These are phyloP conservation scores for Cherax quadricarinatus DNA, from an alignment of 1,140 invertebrate species.

Conservation along the genomic window DNA sequence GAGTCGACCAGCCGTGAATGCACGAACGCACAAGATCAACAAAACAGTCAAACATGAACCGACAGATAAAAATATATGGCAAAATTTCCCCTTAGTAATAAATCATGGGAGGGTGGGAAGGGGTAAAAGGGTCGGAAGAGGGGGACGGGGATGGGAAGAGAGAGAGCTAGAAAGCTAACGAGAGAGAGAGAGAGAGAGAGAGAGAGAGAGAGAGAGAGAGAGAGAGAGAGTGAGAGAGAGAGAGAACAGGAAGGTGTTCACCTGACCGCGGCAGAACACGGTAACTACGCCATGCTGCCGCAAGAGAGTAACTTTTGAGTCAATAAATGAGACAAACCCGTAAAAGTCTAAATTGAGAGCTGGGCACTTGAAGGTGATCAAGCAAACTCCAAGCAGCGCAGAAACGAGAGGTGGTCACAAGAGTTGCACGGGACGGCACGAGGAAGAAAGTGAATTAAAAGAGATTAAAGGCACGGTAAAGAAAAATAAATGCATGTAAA, in stretches of 20 bases:
- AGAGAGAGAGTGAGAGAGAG: not conserved
- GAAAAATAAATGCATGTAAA: no score
- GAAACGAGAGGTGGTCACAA: not conserved
- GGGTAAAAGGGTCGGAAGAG: not conserved
- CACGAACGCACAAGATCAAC: not conserved
- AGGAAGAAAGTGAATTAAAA: no score
- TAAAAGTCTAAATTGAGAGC: not conserved
- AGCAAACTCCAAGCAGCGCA: not conserved
- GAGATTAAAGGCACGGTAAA: no score
- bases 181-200: slow-evolving; percentile 1
- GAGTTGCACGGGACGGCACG: no score
- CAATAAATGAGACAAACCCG: not conserved
- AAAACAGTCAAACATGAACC: not conserved
- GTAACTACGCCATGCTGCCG: no score
- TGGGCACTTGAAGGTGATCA: not conserved
- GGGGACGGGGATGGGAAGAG: not conserved
- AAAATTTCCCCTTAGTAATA: no score
- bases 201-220: not conserved
- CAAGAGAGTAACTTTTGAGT: not conserved
- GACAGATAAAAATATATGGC: no score
- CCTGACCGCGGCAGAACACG: no score
- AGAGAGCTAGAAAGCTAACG: not conserved
- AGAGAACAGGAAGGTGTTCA: not conserved
- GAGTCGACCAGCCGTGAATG: not conserved
- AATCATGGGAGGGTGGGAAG: not conserved